Percentiles rank a stretch among this genome's conserved stretches.
phyloP scores from a whole-genome alignment of 2,888 invertebrate species.

The Rhorus exstirpatorius region DNA sequence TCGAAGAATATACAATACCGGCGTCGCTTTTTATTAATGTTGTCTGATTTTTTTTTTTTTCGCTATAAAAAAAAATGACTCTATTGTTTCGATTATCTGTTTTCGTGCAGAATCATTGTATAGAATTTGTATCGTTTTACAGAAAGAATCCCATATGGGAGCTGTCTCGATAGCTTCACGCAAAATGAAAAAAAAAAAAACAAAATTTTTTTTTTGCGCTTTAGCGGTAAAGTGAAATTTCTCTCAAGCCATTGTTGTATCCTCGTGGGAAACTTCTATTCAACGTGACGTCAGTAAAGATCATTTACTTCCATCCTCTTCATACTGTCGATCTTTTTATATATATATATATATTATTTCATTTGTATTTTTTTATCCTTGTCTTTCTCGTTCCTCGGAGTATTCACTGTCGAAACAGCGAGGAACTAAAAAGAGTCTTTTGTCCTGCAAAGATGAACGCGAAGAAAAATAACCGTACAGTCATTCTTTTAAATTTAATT shows the following conservation, averaged over 20 bases:
- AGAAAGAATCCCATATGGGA: neutral
- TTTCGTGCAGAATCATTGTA: neutral
- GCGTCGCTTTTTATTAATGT: too few relatives aligned
- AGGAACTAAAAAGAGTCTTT: conserved; percentile 82
- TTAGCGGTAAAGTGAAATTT: conserved; percentile 68
- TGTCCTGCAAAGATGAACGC: conserved; percentile 76
- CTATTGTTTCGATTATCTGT: conserved; percentile 38
- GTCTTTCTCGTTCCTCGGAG: conserved; percentile 69
- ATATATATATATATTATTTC: neutral
- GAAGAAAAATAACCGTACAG: conserved; percentile 77
- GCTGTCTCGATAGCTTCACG: neutral
- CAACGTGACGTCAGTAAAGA: conserved; percentile 51
- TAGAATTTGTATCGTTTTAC: neutral
- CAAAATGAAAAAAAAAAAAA: neutral
- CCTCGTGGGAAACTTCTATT: conserved; percentile 70
- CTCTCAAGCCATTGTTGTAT: conserved; percentile 75
- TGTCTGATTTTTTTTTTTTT: neutral
- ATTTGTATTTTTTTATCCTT: conserved; percentile 3
- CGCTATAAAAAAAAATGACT: neutral
- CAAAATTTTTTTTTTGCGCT: too few relatives aligned
- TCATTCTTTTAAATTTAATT: conserved; percentile 85
- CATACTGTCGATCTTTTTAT: conserved; percentile 30
- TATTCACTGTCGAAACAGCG: conserved; percentile 80
- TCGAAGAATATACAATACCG: neutral
- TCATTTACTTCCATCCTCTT: conserved; percentile 16